Evolutionary conservation across 2,113 vertebrate species (phyloP), one percentile per base, ranked within the genome.

Genomic region (Osmerus eperlanus): DNA sequence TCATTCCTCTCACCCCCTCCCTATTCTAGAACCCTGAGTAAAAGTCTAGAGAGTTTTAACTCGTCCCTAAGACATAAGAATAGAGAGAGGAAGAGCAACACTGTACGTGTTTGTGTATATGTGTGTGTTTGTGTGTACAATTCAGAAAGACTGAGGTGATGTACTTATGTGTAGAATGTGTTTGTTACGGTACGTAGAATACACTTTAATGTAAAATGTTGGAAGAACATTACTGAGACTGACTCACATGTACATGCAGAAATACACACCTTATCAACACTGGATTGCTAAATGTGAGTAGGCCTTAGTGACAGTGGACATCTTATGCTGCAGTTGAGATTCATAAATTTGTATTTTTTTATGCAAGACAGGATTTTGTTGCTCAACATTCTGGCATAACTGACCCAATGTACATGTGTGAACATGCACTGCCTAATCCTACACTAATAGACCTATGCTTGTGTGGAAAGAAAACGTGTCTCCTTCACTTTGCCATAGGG

Each of bases 21-120:
- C 87, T 83, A 85, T 88, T 90, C 88, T 90, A 89, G 83, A 90
- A 92, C 91, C 92, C 92, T 93, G 91, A 93, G 91, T 91, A 91
- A 69, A 88, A 91, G 89, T 90, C 89, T 88, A 87, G 88, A 89
- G 84, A 87, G 84, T 85, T 86, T 88, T 84, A 84, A 88, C 82
- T 74, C 71, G 86, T 88, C 84, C 85, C 87, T 76, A 86, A 90
- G 87, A 90, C 83, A 85, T 84, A 84, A 88, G 79, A 84, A 83
- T 83, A 88, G 83, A 84, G 86, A 87, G 85, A 85, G 78, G 81
- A 84, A 71, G 70, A 47, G 41, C 41, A 47, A 47, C 41, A 47
- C 41, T 84, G 84, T 84, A 80, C 28, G 84, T 77, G 14, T 3
- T 56, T 77, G 71, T 60, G 68, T 28, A 32, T 28, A 47, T 32